These are phyloP conservation scores for Argyresthia albistria DNA, from an alignment of 2,888 invertebrate genomes.

Conservation along the genomic window DNA sequence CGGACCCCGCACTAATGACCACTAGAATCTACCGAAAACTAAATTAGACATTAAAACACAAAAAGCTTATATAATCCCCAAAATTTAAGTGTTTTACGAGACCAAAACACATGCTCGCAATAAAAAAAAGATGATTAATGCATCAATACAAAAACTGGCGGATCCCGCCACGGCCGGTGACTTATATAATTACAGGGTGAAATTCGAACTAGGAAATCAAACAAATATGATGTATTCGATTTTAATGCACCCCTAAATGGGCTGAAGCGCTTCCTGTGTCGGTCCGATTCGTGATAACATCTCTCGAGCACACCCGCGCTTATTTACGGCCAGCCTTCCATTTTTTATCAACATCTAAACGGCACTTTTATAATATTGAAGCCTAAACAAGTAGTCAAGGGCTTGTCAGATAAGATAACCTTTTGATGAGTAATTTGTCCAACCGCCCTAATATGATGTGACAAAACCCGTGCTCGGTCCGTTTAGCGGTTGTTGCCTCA, in stretches of 20 bases:
- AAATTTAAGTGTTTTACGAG: constrained; percentile 65
- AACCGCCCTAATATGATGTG: constrained; percentile 22
- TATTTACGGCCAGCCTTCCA: constrained; percentile 53
- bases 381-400: constrained; percentile 51
- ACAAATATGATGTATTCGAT: constrained; percentile 74
- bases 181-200: constrained; percentile 70
- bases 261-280: constrained; percentile 64
- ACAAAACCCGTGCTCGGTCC: constrained; percentile 11
- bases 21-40: constrained; percentile 48
- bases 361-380: constrained; percentile 50
- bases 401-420: constrained; percentile 47
- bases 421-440: constrained; percentile 36
- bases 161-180: constrained; percentile 63
- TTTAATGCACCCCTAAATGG: constrained; percentile 74
- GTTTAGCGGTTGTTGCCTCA: too few relatives aligned
- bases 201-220: constrained; percentile 72
- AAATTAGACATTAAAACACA: constrained; percentile 61
- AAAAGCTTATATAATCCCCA: constrained; percentile 53
- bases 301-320: constrained; percentile 35
- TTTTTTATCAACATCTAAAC: constrained; percentile 37
- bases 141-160: constrained; percentile 59
- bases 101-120: constrained; percentile 63
- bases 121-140: constrained; percentile 70
- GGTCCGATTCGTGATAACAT: constrained; percentile 50
- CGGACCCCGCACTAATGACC: constrained; percentile 50